Conservation (phyloP, 92 coral and sea anemone genomes). For the Galaxea fascicularis region DNA sequence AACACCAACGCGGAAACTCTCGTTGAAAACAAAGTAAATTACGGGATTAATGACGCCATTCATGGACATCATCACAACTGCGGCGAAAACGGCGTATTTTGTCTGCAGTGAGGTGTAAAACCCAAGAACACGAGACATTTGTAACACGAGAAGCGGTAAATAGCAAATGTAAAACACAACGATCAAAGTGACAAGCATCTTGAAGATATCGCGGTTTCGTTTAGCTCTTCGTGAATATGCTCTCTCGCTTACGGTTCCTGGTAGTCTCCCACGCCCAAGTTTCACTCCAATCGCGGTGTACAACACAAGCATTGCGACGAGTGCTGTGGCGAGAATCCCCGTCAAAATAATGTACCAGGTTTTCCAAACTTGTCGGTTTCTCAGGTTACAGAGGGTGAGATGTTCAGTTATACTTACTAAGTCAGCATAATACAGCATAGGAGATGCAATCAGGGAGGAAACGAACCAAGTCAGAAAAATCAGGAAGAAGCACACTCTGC, state of each 20-base stretch:
- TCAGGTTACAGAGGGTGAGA: not conserved
- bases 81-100: conserved; percentile 1
- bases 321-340: conserved; percentile 43
- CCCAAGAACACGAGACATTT: conserved; percentile 21
- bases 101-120: conserved; percentile 2
- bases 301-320: conserved; percentile 17
- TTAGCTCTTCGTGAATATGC: conserved; percentile 4
- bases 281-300: conserved; percentile 46
- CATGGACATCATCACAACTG: conserved; percentile 9
- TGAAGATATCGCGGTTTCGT: conserved; percentile 34
- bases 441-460: conserved; percentile 23
- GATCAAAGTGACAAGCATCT: conserved; percentile 38
- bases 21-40: conserved; percentile 27
- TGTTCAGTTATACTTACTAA: not conserved
- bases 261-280: not conserved
- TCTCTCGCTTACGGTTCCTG: conserved; percentile 11
- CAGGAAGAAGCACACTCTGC: conserved; percentile 18
- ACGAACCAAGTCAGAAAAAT: conserved; percentile 41
- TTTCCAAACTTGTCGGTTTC: not conserved
- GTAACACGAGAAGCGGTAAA: conserved; percentile 6
- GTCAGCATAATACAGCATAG: conserved; percentile 21
- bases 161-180: conserved; percentile 32
- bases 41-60: conserved; percentile 47
- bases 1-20: conserved; percentile 30
- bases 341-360: conserved; percentile 41